phyloP scores from a whole-genome alignment of 2,113 vertebrate genomes.

The Platysteira castanea region DNA sequence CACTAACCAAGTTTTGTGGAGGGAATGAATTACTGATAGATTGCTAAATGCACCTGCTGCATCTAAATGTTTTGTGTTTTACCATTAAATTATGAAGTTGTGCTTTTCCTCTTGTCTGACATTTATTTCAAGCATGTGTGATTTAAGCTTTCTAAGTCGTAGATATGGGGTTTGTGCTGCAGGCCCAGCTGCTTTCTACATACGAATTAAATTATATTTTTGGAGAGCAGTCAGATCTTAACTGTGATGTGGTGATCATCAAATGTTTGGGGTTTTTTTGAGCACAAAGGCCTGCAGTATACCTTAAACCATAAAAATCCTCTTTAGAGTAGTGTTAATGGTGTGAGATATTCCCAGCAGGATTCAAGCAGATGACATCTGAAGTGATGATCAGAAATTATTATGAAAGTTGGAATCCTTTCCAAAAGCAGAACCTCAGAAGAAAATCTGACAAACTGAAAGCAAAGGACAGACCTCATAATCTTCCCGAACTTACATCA shows the following conservation, averaged over 20 bases:
- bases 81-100: neutral
- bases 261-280: neutral
- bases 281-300: neutral
- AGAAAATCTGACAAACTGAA: neutral
- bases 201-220: conserved; percentile 10
- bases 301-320: neutral
- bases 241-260: neutral
- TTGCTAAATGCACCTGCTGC: neutral
- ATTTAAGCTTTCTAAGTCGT: neutral
- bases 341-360: neutral
- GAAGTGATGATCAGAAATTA: neutral
- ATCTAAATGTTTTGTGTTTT: neutral
- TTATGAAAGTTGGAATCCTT: neutral
- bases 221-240: neutral
- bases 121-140: conserved; percentile 7
- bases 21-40: neutral
- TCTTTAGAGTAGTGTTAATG: neutral
- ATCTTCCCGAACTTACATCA: neutral
- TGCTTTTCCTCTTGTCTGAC: conserved; percentile 18
- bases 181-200: neutral
- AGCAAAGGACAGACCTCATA: neutral
- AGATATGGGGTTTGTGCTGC: neutral
- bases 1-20: neutral
- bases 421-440: neutral
- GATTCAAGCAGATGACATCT: neutral